Evolutionary conservation across 2,113 vertebrate genomes (phyloP).

Genomic region (Nerophis ophidion): DNA sequence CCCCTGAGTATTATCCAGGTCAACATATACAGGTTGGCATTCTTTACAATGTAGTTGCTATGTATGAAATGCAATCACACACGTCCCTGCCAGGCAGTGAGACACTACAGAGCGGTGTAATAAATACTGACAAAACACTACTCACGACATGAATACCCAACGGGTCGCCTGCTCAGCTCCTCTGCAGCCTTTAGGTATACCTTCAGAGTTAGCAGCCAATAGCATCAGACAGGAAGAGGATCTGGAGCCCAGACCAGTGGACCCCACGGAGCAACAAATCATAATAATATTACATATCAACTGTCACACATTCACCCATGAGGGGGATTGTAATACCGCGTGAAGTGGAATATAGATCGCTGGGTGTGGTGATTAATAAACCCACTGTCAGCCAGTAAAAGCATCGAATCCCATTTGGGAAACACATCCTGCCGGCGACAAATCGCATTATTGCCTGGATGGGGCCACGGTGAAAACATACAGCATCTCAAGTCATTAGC

Average conservation of each 20-base stretch:
- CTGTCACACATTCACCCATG: slow-evolving; percentile 4
- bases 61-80: not conserved
- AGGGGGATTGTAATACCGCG: slow-evolving; percentile 3
- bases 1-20: too few relatives aligned
- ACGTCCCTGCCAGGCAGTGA: not conserved
- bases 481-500: slow-evolving; percentile 1
- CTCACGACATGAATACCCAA: slow-evolving; percentile 1
- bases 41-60: not conserved
- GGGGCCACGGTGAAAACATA: not conserved
- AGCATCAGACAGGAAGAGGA: slow-evolving; percentile 4
- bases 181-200: slow-evolving; percentile 1
- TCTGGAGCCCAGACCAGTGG: slow-evolving; percentile 8
- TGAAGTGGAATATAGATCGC: slow-evolving; percentile 11
- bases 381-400: slow-evolving; percentile 8
- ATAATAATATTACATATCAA: slow-evolving; percentile 11
- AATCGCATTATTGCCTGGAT: slow-evolving; percentile 1
- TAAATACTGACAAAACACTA: slow-evolving; percentile 11
- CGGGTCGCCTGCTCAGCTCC: not conserved
- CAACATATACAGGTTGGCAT: too few relatives aligned
- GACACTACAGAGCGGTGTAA: not conserved
- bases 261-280: slow-evolving; percentile 8
- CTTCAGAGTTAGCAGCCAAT: slow-evolving; percentile 1
- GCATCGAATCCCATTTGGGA: not conserved
- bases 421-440: not conserved
- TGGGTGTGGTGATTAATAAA: slow-evolving; percentile 14